Percentiles rank a stretch among this genome's conserved stretches.
Evolutionary conservation across 1,140 invertebrate genomes (phyloP).

Genomic region (Archivesica marissinica): DNA sequence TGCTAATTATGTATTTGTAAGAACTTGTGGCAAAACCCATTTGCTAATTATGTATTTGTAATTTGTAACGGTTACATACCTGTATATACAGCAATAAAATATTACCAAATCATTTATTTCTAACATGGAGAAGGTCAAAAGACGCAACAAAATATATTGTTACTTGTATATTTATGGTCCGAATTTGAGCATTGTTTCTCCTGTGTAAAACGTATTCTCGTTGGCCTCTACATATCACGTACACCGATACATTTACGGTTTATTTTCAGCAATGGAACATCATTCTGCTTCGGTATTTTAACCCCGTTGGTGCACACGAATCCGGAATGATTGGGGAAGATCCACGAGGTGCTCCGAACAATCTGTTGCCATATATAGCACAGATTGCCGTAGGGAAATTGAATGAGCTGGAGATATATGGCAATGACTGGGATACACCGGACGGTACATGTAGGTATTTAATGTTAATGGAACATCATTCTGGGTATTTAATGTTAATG

Average conservation of each 20-base stretch:
- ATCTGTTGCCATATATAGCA: constrained; percentile 97
- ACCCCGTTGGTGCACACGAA: constrained; percentile 98
- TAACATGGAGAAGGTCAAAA: not conserved
- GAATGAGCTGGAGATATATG: constrained; percentile 92
- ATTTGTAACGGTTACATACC: too few species aligned
- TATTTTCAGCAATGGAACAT: constrained; percentile 92
- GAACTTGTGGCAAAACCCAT: too few species aligned
- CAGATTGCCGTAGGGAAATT: constrained; percentile 97
- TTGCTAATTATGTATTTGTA: too few species aligned
- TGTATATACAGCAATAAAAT: not conserved
- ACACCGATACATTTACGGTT: not conserved
- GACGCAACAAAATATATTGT: not conserved
- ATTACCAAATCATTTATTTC: not conserved
- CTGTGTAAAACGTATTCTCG: not conserved
- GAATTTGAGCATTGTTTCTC: not conserved
- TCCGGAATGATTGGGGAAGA: constrained; percentile 97
- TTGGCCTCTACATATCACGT: not conserved
- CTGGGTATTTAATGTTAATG: too few species aligned
- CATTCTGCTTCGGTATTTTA: constrained; percentile 97
- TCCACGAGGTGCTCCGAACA: constrained; percentile 97
- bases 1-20: too few species aligned
- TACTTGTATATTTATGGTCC: not conserved
- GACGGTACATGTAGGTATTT: constrained; percentile 94
- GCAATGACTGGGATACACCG: constrained; percentile 95
- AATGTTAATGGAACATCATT: too few species aligned